A percentile compares a stretch with the other conserved stretches of the same genome.
Evolutionary conservation across 2,113 vertebrate species (phyloP).

Genomic region (Macquaria australasica): DNA sequence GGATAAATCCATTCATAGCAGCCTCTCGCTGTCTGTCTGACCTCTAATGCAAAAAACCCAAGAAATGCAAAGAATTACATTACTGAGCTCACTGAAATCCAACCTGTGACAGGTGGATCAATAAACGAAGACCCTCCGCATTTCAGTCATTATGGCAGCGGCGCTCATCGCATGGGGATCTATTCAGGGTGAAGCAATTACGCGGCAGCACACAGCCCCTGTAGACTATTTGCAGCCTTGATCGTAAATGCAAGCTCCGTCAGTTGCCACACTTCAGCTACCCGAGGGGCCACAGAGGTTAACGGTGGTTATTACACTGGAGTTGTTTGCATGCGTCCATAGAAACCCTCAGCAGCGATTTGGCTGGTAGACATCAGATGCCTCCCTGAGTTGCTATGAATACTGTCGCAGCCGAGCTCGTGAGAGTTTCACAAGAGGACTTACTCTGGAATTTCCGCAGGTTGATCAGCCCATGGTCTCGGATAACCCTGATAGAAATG

Average conservation of each 20-base stretch:
- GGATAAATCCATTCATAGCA: conserved; percentile 46
- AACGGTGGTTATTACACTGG: conserved; percentile 55
- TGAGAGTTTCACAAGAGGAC: conserved; percentile 69
- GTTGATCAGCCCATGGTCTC: conserved; percentile 98
- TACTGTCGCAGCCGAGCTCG: neutral
- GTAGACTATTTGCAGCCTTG: conserved; percentile 35
- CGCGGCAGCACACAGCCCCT: conserved; percentile 17
- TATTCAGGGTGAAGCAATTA: conserved; percentile 64
- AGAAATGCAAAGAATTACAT: conserved; percentile 47
- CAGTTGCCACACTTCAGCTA: conserved; percentile 31
- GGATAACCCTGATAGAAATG: conserved; percentile 91
- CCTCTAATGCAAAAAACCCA: conserved; percentile 32
- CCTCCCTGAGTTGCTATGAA: conserved; percentile 42
- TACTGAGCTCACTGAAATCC: conserved; percentile 43
- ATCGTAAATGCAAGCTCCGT: conserved; percentile 40
- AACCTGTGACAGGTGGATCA: conserved; percentile 63
- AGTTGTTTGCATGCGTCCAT: conserved; percentile 58
- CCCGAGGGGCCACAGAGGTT: conserved; percentile 41
- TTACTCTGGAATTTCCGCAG: conserved; percentile 98
- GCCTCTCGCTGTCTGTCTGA: neutral
- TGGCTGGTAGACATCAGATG: conserved; percentile 56
- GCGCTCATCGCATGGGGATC: conserved; percentile 55
- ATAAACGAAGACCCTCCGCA: conserved; percentile 52
- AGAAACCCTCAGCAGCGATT: conserved; percentile 51
- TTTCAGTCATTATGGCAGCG: conserved; percentile 51